phyloP scores from a whole-genome alignment of 2,113 vertebrate species.

The Zeus faber region DNA sequence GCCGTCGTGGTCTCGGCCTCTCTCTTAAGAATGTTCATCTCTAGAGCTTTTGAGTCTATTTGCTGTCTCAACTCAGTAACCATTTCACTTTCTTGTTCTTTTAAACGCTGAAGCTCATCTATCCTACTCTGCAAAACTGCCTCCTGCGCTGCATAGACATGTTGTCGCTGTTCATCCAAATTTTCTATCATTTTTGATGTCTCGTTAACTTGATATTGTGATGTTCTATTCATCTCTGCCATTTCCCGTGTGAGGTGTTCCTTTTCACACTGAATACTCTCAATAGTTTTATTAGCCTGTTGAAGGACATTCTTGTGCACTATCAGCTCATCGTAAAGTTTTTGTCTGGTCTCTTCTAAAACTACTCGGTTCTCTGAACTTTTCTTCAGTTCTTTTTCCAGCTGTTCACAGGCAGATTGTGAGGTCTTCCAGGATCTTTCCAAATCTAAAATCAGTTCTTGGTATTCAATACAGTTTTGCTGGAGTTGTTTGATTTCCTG shows the following conservation, averaged over 20 bases:
- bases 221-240: constrained; percentile 48
- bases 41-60: constrained; percentile 57
- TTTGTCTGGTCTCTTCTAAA: constrained; percentile 51
- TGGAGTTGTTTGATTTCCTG: constrained; percentile 85
- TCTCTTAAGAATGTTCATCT: constrained; percentile 71
- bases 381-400: constrained; percentile 66
- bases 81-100: constrained; percentile 46
- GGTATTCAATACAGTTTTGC: constrained; percentile 83
- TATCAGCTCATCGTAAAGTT: constrained; percentile 59
- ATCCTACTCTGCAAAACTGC: constrained; percentile 62
- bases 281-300: constrained; percentile 58
- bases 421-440: constrained; percentile 77
- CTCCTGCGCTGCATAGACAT: constrained; percentile 63
- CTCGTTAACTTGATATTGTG: constrained; percentile 47
- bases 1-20: constrained; percentile 68
- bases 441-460: constrained; percentile 81
- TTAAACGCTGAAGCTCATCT: constrained; percentile 58
- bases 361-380: constrained; percentile 46
- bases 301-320: constrained; percentile 54
- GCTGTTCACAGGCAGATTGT: constrained; percentile 58
- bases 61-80: constrained; percentile 58
- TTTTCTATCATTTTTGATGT: constrained; percentile 42
- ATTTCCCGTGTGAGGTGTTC: constrained; percentile 63
- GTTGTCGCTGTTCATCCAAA: constrained; percentile 47
- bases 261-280: constrained; percentile 62